Evolutionary conservation across 2,113 vertebrate genomes (phyloP).

Genomic region (Colistium nudipinnis): DNA sequence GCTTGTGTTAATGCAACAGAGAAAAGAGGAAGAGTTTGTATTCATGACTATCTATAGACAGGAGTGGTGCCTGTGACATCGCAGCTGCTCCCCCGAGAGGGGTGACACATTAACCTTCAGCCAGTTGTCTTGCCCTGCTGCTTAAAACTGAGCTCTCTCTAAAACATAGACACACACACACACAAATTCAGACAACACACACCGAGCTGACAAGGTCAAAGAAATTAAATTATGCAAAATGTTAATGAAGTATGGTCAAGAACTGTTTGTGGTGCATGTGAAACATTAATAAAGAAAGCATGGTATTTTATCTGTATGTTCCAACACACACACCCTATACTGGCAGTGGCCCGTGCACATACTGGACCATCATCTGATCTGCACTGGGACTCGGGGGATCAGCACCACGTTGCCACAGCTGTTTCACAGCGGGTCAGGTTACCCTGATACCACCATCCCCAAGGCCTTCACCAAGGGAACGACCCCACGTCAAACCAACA

Average conservation of each 20-base stretch:
- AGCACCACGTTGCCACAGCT: conserved; percentile 69
- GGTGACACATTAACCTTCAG: conserved; percentile 80
- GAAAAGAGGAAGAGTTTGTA: conserved; percentile 72
- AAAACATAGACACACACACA: not conserved
- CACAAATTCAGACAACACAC: not conserved
- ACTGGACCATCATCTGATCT: conserved; percentile 69
- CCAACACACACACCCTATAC: not conserved
- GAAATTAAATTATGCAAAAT: not conserved
- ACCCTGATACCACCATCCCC: conserved; percentile 65
- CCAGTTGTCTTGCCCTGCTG: conserved; percentile 67
- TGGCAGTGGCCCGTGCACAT: conserved; percentile 5
- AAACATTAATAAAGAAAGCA: conserved; percentile 12
- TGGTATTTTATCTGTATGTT: not conserved
- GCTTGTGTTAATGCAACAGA: conserved; percentile 55
- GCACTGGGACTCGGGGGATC: conserved; percentile 55
- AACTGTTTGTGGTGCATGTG: not conserved
- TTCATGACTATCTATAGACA: conserved; percentile 77
- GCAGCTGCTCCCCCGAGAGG: conserved; percentile 74
- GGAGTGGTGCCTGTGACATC: conserved; percentile 66
- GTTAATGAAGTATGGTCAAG: not conserved
- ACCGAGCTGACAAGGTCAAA: not conserved
- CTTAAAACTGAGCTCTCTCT: conserved; percentile 49
- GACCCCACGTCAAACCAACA: conserved; percentile 57
- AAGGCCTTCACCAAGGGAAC: conserved; percentile 73
- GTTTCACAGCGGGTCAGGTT: conserved; percentile 69